phyloP scores from a whole-genome alignment of 2,113 vertebrate species.

The Deroptyus accipitrinus region DNA sequence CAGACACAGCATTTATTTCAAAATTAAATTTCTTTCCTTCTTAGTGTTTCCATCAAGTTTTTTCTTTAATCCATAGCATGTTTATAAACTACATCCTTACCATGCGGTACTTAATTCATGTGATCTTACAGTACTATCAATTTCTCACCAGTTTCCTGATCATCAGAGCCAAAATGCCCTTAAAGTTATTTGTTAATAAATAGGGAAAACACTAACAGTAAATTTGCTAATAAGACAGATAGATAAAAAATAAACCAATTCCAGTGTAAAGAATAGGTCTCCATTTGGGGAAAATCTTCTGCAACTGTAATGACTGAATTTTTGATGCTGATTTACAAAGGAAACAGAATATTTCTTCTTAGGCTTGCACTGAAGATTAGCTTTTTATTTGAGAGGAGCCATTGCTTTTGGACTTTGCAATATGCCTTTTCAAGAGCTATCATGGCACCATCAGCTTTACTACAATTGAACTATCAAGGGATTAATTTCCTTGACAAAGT shows the following conservation, averaged over 20 bases:
- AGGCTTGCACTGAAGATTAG: background rate
- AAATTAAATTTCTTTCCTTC: background rate
- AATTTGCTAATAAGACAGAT: background rate
- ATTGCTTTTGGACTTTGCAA: background rate
- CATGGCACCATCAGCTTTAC: background rate
- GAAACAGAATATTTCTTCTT: background rate
- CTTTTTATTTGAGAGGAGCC: background rate
- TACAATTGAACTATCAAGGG: background rate
- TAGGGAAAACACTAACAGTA: background rate
- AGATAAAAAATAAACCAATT: background rate
- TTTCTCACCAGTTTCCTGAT: background rate
- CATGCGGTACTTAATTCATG: background rate
- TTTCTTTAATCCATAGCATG: background rate
- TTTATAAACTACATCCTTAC: background rate
- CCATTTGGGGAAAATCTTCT: background rate
- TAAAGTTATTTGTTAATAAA: background rate
- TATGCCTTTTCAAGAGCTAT: background rate
- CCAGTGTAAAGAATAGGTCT: background rate
- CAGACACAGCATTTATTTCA: background rate
- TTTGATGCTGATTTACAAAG: background rate
- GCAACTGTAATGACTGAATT: background rate
- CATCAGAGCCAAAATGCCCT: background rate
- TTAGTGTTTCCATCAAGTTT: background rate
- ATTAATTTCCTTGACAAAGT: conserved; percentile 33
- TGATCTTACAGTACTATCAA: background rate